Percentiles rank a stretch among this genome's conserved stretches.
Conservation (phyloP, 2,797 vertebrate genomes). For the Gobio occitaniae region DNA sequence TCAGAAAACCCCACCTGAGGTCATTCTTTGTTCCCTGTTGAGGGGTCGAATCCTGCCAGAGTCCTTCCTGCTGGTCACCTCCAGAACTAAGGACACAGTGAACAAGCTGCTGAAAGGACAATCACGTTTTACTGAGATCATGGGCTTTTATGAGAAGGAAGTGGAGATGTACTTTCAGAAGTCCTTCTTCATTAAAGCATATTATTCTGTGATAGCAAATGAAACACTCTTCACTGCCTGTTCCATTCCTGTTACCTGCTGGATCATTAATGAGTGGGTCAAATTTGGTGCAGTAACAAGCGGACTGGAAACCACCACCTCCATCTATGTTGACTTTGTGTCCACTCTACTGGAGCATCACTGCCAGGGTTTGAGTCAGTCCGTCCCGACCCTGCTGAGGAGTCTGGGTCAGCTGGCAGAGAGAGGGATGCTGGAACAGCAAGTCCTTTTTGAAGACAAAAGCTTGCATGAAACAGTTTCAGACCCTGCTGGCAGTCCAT, state of each 20-base stretch:
- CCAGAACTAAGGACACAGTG: not conserved
- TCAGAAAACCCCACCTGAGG: not conserved
- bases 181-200: no score
- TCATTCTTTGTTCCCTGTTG: constrained; percentile 15
- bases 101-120: constrained; percentile 1
- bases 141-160: constrained; percentile 23
- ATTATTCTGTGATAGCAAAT: constrained; percentile 19
- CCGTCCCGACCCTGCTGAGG: constrained; percentile 24
- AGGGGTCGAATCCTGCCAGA: no score
- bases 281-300: not conserved
- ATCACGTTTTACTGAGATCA: not conserved
- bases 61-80: constrained; percentile 5
- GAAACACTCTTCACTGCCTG: constrained; percentile 15
- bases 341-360: constrained; percentile 33
- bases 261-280: constrained; percentile 28
- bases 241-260: constrained; percentile 42
- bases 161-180: no score
- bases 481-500: not conserved
- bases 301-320: constrained; percentile 14
- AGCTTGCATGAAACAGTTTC: not conserved
- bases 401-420: constrained; percentile 49
- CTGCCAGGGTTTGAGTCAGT: constrained; percentile 22
- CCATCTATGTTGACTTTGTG: constrained; percentile 43
- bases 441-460: constrained; percentile 43
- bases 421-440: constrained; percentile 25